These are phyloP conservation scores for Pegea sp. DNA, from an alignment of 23 tunicate species.

Conservation along the genomic window DNA sequence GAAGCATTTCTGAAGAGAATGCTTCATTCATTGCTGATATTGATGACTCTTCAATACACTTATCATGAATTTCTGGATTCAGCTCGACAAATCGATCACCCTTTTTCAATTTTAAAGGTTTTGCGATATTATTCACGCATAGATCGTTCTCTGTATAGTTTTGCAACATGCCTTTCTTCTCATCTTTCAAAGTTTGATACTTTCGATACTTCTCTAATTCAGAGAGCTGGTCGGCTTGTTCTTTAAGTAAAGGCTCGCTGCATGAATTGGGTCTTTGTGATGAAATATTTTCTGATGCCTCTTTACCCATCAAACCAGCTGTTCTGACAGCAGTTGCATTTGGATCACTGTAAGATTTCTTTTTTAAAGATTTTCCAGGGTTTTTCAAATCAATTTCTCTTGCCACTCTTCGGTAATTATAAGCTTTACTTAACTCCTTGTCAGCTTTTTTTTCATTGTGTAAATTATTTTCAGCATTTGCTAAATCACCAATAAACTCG, in stretches of 20 bases:
- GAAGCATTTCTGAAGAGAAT: conserved; percentile 5
- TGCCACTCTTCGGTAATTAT: too few relatives aligned
- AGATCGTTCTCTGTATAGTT: neutral
- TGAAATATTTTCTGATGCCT: conserved; percentile 1
- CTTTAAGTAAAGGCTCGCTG: conserved; percentile 51
- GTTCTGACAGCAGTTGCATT: conserved; percentile 31
- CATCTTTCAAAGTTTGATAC: conserved; percentile 3
- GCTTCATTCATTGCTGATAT: too few relatives aligned
- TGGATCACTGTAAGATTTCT: conserved; percentile 79
- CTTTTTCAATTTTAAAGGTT: neutral
- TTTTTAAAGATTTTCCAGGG: conserved; percentile 22
- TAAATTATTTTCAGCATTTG: too few relatives aligned
- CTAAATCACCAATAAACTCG: too few relatives aligned
- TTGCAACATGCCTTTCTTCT: neutral
- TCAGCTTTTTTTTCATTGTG: too few relatives aligned
- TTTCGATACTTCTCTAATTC: conserved; percentile 11
- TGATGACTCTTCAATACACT: too few relatives aligned
- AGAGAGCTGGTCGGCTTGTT: conserved; percentile 22
- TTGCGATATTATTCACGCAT: conserved; percentile 2
- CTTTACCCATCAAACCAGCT: conserved; percentile 12
- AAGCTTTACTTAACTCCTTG: too few relatives aligned
- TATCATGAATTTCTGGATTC: neutral
- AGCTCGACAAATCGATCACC: neutral
- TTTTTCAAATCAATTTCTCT: too few relatives aligned
- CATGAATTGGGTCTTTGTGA: conserved; percentile 3